phyloP scores from a whole-genome alignment of 2,888 invertebrate genomes.

The Cephus rjabovi region DNA sequence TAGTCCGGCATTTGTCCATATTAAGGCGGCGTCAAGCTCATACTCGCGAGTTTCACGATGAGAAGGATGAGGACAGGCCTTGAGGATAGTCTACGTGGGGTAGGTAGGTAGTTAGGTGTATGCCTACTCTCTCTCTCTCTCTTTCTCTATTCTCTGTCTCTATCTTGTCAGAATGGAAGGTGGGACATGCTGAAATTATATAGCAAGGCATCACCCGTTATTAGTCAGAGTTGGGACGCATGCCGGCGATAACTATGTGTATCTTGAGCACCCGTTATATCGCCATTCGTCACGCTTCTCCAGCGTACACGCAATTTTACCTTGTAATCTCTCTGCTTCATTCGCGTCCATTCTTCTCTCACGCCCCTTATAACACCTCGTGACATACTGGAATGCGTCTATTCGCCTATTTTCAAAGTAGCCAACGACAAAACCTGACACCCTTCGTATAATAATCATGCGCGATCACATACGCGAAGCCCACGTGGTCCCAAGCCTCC shows the following conservation, averaged over 20 bases:
- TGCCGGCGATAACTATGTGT: constrained; percentile 54
- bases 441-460: not conserved
- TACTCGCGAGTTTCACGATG: constrained; percentile 8
- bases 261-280: constrained; percentile 50
- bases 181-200: constrained; percentile 39
- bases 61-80: constrained; percentile 1
- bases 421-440: not conserved
- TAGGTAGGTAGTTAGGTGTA: constrained; percentile 3
- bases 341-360: not conserved
- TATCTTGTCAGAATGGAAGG: constrained; percentile 10
- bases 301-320: constrained; percentile 37
- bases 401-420: constrained; percentile 14
- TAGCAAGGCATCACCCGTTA: constrained; percentile 45
- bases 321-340: constrained; percentile 28
- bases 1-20: constrained; percentile 62
- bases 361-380: not conserved
- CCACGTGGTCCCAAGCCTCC: not conserved
- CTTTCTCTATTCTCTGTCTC: not conserved
- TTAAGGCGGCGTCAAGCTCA: constrained; percentile 46
- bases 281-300: constrained; percentile 44
- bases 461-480: not conserved
- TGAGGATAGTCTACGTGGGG: constrained; percentile 3
- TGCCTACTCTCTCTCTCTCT: not conserved
- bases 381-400: constrained; percentile 10
- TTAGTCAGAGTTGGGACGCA: constrained; percentile 45